phyloP scores from a whole-genome alignment of 2,888 invertebrate species.

The Aricia artaxerxes region DNA sequence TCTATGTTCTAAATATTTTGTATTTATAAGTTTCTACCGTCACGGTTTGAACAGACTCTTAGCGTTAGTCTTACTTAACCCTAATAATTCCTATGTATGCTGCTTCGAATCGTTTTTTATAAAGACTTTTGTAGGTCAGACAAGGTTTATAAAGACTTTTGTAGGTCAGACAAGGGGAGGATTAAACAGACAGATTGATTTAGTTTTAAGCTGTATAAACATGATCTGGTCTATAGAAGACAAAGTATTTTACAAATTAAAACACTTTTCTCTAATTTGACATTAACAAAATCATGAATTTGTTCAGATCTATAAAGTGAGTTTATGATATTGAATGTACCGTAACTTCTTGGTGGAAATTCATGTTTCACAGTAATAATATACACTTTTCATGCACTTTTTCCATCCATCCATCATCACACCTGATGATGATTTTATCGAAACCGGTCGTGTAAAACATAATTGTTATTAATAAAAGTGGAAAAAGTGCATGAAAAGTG shows the following conservation, averaged over 20 bases:
- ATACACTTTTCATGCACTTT: too few relatives aligned
- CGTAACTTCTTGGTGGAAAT: too few relatives aligned
- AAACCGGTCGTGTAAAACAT: too few relatives aligned
- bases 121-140: neutral
- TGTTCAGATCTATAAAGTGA: neutral
- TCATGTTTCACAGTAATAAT: too few relatives aligned
- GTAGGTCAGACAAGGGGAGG: neutral
- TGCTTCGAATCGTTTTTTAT: neutral
- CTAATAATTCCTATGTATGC: neutral
- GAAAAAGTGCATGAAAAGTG: too few relatives aligned
- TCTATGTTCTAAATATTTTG: neutral
- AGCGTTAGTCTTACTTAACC: neutral
- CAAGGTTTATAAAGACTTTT: neutral
- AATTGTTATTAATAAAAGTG: too few relatives aligned
- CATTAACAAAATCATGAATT: neutral
- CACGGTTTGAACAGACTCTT: neutral
- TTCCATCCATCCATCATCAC: too few relatives aligned
- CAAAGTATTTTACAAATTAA: conserved; percentile 9
- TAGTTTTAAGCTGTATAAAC: neutral
- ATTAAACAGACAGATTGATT: neutral
- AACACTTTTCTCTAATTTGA: neutral
- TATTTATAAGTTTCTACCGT: neutral
- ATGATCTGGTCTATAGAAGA: neutral
- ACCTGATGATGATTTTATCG: too few relatives aligned
- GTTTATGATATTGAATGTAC: neutral